Evolutionary conservation across 2,797 vertebrate genomes (phyloP).

Genomic region (Neostethus bicornis): DNA sequence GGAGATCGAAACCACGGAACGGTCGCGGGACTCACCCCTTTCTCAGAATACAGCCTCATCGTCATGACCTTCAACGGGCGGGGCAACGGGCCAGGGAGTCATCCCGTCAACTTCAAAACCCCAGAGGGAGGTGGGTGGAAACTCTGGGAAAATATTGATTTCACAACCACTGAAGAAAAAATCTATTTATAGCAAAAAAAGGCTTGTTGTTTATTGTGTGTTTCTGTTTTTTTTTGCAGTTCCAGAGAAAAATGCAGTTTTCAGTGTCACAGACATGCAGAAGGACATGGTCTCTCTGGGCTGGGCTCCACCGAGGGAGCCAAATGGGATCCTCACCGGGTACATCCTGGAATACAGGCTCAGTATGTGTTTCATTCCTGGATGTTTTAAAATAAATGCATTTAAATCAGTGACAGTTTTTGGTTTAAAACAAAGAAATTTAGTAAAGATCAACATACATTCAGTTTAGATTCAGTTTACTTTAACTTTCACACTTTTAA

Average conservation of each 20-base stretch:
- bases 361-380: slow-evolving; percentile 81
- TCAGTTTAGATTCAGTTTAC: no score
- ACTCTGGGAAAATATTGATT: slow-evolving; percentile 68
- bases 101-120: slow-evolving; percentile 86
- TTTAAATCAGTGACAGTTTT: no score
- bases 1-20: slow-evolving; percentile 84
- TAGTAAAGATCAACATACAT: no score
- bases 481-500: no score
- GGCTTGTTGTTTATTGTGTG: slow-evolving; percentile 47
- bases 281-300: slow-evolving; percentile 84
- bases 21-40: slow-evolving; percentile 86
- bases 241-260: slow-evolving; percentile 87
- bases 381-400: no score
- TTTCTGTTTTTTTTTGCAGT: slow-evolving; percentile 77
- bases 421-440: no score
- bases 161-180: slow-evolving; percentile 56
- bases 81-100: slow-evolving; percentile 92
- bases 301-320: slow-evolving; percentile 87
- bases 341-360: slow-evolving; percentile 93
- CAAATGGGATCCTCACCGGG: slow-evolving; percentile 89
- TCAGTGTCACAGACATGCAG: slow-evolving; percentile 87
- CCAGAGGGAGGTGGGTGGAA: slow-evolving; percentile 93
- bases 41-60: slow-evolving; percentile 91
- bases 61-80: slow-evolving; percentile 91
- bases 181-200: slow-evolving; percentile 64